Evolutionary conservation across 2,888 invertebrate species (phyloP).

Genomic region (Mesorhabditis sp.): DNA sequence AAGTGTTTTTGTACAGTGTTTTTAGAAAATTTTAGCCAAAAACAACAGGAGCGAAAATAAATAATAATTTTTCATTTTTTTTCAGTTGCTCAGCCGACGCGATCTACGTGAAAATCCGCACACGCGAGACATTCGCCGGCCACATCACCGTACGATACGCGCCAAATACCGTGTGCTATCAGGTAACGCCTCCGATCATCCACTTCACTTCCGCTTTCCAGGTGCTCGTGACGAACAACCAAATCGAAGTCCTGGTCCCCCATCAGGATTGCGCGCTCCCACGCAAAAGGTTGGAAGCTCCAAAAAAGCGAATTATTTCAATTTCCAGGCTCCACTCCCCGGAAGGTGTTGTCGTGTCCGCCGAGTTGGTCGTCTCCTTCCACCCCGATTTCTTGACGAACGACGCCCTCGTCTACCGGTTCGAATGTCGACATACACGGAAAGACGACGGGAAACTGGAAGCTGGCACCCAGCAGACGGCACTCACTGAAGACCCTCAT

Average conservation of each 20-base stretch:
- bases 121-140: conserved; percentile 42
- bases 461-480: conserved; percentile 10
- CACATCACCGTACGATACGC: conserved; percentile 46
- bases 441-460: conserved; percentile 18
- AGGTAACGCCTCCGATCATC: conserved; percentile 17
- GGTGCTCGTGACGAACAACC: conserved; percentile 51
- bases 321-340: conserved; percentile 35
- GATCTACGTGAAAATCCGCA: conserved; percentile 49
- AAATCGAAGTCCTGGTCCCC: conserved; percentile 49
- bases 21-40: conserved; percentile 10
- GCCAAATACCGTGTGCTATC: conserved; percentile 44
- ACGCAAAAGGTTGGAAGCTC: conserved; percentile 26
- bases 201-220: conserved; percentile 11
- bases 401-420: conserved; percentile 42
- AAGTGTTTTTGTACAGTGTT: conserved; percentile 16
- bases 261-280: conserved; percentile 47
- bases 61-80: neutral
- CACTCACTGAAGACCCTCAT: neutral
- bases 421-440: conserved; percentile 42
- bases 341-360: conserved; percentile 39
- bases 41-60: too few species aligned
- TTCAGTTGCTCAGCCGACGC: conserved; percentile 52
- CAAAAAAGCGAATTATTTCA: neutral
- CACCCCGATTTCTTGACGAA: conserved; percentile 47
- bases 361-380: conserved; percentile 42